A percentile compares a stretch with the other conserved stretches of the same genome.
These are phyloP conservation scores for Triplophysa dalaica DNA, from an alignment of 2,113 vertebrate genomes.

Conservation along the genomic window DNA sequence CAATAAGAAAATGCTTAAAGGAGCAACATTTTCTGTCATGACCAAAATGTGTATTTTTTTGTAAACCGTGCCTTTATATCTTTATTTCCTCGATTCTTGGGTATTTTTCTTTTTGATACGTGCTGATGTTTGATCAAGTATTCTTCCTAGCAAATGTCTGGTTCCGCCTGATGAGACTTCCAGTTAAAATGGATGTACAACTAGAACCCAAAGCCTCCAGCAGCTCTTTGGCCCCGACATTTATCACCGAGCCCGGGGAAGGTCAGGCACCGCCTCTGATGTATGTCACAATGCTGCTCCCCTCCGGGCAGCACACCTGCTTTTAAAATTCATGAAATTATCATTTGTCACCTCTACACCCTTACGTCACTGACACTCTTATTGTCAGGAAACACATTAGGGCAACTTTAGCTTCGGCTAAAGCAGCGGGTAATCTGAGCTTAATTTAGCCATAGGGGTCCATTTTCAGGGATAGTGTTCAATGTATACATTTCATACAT, in stretches of 20 bases:
- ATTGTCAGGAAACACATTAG: conserved; percentile 28
- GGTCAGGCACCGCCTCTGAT: conserved; percentile 50
- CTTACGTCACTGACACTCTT: conserved; percentile 29
- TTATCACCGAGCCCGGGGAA: conserved; percentile 31
- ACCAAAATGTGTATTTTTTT: too few relatives aligned
- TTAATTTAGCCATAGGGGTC: neutral
- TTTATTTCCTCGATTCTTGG: neutral
- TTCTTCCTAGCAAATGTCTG: neutral
- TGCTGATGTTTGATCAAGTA: neutral
- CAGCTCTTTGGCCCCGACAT: conserved; percentile 5
- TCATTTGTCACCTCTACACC: conserved; percentile 46
- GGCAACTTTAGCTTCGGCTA: conserved; percentile 25
- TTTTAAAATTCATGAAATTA: conserved; percentile 58
- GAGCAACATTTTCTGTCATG: too few relatives aligned
- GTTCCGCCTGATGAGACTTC: neutral
- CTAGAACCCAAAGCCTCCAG: conserved; percentile 11
- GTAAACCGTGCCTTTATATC: too few relatives aligned
- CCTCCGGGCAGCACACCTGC: conserved; percentile 49
- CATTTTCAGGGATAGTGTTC: neutral
- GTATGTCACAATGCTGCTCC: conserved; percentile 37
- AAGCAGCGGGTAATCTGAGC: neutral
- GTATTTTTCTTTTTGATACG: neutral
- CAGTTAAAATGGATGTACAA: conserved; percentile 16
- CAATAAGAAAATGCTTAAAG: too few relatives aligned
- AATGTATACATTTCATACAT: neutral